These are phyloP conservation scores for Cyanistes caeruleus DNA, from an alignment of 2,113 vertebrate genomes.

Conservation along the genomic window DNA sequence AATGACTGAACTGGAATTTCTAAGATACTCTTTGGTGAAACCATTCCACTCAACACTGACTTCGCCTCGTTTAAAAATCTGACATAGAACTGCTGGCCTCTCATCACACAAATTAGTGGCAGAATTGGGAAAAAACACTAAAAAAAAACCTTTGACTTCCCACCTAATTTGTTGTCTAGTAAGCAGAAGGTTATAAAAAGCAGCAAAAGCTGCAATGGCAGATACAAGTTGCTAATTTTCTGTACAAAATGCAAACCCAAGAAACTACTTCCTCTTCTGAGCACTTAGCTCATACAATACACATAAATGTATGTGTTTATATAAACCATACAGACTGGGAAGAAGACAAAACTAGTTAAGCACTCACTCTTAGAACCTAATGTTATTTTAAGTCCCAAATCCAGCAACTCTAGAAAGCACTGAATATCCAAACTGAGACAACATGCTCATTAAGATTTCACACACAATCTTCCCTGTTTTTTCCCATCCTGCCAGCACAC, in stretches of 20 bases:
- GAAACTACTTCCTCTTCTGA: background rate
- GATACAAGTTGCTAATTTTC: background rate
- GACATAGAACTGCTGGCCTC: background rate
- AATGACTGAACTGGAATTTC: background rate
- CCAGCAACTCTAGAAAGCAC: background rate
- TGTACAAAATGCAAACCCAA: background rate
- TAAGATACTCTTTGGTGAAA: background rate
- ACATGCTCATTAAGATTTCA: background rate
- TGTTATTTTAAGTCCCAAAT: background rate
- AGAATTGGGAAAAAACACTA: background rate
- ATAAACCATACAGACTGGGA: background rate
- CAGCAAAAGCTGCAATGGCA: background rate
- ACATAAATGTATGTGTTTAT: fast-evolving
- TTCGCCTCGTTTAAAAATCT: background rate
- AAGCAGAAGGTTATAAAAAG: background rate
- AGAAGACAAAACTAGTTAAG: background rate
- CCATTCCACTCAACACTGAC: background rate
- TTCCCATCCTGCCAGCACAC: background rate
- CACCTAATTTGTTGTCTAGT: background rate
- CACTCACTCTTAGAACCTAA: background rate
- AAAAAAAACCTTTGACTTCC: background rate
- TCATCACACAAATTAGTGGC: background rate
- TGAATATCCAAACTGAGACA: background rate
- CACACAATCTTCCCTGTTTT: background rate
- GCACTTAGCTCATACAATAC: background rate